A percentile compares a stretch with the other conserved stretches of the same genome.
Evolutionary conservation across 2,888 invertebrate species (phyloP).

Genomic region (Bursaphelenchus okinawaensis): DNA sequence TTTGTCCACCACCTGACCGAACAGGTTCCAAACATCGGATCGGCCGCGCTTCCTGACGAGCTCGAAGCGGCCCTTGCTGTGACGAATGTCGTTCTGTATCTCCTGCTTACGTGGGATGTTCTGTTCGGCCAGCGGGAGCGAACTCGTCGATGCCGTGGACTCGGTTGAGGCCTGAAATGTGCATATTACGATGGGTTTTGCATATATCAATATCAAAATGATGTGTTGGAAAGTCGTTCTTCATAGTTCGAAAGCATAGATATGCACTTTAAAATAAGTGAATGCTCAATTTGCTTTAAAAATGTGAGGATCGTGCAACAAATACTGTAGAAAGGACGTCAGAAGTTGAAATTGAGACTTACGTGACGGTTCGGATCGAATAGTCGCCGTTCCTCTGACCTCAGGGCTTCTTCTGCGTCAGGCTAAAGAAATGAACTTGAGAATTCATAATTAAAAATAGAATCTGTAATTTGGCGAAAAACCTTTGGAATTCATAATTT

Average conservation of each 20-base stretch:
- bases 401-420: neutral
- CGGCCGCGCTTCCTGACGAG: constrained; percentile 50
- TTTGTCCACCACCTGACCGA: constrained; percentile 55
- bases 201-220: no score
- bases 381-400: neutral
- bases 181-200: no score
- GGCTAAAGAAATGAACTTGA: no score
- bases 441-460: no score
- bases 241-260: no score
- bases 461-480: no score
- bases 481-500: no score
- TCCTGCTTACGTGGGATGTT: constrained; percentile 34
- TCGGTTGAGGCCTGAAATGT: constrained; percentile 31
- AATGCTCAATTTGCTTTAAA: no score
- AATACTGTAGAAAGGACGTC: no score
- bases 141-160: constrained; percentile 34
- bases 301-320: no score
- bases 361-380: neutral
- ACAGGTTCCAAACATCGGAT: constrained; percentile 56
- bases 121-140: constrained; percentile 4
- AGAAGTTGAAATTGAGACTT: neutral
- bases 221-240: no score
- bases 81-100: constrained; percentile 35
- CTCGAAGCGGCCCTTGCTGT: constrained; percentile 41
- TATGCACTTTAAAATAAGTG: no score